phyloP scores from a whole-genome alignment of 2,113 vertebrate species.

The Ptychochromis oligacanthus region DNA sequence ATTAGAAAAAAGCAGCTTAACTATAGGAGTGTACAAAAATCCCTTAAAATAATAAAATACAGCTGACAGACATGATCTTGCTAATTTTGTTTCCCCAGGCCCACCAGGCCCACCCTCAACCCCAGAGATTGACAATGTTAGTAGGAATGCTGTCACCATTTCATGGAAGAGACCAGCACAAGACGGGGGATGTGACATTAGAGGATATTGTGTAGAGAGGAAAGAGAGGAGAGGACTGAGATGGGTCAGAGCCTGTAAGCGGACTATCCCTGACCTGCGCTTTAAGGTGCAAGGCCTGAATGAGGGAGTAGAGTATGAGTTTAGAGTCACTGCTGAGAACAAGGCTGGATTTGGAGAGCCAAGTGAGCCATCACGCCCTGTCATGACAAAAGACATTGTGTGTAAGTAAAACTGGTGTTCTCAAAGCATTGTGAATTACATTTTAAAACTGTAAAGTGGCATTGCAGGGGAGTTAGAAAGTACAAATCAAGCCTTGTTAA shows the following conservation, averaged over 20 bases:
- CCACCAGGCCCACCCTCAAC: conserved; percentile 92
- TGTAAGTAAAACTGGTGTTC: conserved; percentile 83
- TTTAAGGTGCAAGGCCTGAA: conserved; percentile 93
- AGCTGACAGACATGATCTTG: not conserved
- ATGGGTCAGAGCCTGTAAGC: conserved; percentile 96
- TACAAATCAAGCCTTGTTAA: not conserved
- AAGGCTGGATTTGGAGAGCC: conserved; percentile 96
- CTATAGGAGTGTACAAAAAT: not conserved
- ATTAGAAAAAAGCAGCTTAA: not conserved
- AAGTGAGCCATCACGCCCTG: conserved; percentile 87
- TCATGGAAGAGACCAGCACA: conserved; percentile 92
- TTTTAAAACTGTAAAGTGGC: not conserved
- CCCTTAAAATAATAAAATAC: not conserved
- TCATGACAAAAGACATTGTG: conserved; percentile 91
- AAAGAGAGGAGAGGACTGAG: conserved; percentile 94
- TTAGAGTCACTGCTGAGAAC: conserved; percentile 97
- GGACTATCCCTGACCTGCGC: conserved; percentile 91
- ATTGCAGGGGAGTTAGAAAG: not conserved
- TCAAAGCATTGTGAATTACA: not conserved
- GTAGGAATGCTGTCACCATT: conserved; percentile 89
- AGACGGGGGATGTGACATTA: conserved; percentile 97
- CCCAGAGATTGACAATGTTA: conserved; percentile 93
- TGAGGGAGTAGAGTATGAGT: conserved; percentile 96
- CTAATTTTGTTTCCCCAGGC: conserved; percentile 60
- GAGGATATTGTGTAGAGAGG: conserved; percentile 92